These are phyloP conservation scores for Xanthorhoe spadicearia DNA, from an alignment of 2,888 invertebrate species.

Conservation along the genomic window DNA sequence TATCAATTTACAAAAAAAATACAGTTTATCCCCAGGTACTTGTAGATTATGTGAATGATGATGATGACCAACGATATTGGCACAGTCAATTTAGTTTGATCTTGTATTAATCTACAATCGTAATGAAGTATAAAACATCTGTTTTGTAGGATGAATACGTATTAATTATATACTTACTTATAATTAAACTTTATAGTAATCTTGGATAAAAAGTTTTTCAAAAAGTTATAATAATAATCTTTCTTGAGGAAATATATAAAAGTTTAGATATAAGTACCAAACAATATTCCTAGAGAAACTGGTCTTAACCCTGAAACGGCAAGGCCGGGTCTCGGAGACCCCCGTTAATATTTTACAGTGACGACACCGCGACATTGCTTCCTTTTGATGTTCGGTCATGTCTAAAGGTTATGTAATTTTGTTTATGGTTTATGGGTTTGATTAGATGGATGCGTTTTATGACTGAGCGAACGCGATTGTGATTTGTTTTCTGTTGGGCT, in stretches of 20 bases:
- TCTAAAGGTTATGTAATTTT: slow-evolving; percentile 72
- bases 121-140: too few species aligned
- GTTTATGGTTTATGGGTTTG: slow-evolving; percentile 54
- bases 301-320: slow-evolving; percentile 75
- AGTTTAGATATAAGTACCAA: slow-evolving; percentile 3
- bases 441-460: slow-evolving; percentile 36
- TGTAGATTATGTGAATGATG: too few species aligned
- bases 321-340: slow-evolving; percentile 63
- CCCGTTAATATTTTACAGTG: slow-evolving; percentile 78
- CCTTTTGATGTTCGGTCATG: slow-evolving; percentile 79
- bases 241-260: background rate
- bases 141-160: too few species aligned
- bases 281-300: slow-evolving; percentile 56
- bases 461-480: slow-evolving; percentile 30
- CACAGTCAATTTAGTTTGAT: too few species aligned
- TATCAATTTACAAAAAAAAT: too few species aligned
- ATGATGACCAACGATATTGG: too few species aligned
- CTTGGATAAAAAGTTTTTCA: too few species aligned
- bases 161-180: too few species aligned
- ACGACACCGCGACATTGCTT: slow-evolving; percentile 75
- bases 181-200: too few species aligned
- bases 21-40: too few species aligned
- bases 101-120: too few species aligned
- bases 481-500: slow-evolving; percentile 1
- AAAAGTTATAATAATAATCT: background rate